Base-by-base conservation (phyloP, 2,888 invertebrate genomes). In the Mesoligia furuncula region DNA sequence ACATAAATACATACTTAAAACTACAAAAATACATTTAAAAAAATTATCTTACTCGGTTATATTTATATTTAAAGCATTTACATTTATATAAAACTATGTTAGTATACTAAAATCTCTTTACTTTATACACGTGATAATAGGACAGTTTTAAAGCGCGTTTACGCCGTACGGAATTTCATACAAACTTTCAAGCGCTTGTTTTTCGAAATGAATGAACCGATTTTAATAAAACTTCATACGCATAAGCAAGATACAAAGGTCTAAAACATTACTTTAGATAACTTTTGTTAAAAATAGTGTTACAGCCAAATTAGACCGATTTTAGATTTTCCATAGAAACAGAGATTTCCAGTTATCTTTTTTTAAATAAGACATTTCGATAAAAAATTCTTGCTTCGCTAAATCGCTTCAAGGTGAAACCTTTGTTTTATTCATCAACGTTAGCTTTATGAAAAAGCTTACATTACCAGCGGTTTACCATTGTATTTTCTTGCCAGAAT, bases 31-130 rank as follows among this genome's bases (percentile, higher is more conserved):
- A 82, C 74, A 81, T 74, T 59, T 75, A 64, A 78, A 73, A 61
- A 59, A 54, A 27, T 78, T 77, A 88, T 61, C 39, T 80, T 82
- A 85, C 48, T 70, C 48, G 73, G 78, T 84, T 87, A 89, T 88
- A 90, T 85, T 84, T 88, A 88, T 85, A 85, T 85, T 90, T 89
- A 90, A 90, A 91, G 88, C 88, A 91, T 89, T 89, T 88, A 91
- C 90, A 90, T 87, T 86, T 85, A 83, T 65, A 61, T 80, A 86
- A 72, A 80, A 71, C 67, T 82, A 83, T 80, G 79, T 86, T 88
- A 88, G 83, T 88, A 24, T 65, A 68, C 73, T 62, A 68, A 74
- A 74, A 73, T 79, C 70, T 87, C 36, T 70, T 78, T 85, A 77
- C 51, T 87, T 79, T 83, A 36, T 87, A 86, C 87, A 87, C 9